These are phyloP conservation scores for Callyntrura sp. DNA, from an alignment of 2,888 invertebrate species.

Conservation along the genomic window DNA sequence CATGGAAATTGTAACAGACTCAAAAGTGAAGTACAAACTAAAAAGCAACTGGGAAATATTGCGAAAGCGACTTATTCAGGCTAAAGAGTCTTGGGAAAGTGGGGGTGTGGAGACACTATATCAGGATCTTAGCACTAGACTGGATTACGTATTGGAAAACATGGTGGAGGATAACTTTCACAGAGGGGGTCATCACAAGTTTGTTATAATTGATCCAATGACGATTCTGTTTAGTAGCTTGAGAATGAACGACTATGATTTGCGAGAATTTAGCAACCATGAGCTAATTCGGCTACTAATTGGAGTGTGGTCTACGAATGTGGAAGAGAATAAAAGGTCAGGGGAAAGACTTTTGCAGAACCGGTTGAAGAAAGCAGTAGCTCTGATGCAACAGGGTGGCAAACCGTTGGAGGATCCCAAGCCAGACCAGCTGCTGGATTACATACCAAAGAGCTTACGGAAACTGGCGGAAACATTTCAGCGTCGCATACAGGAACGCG, in stretches of 20 bases:
- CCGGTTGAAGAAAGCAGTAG: background rate
- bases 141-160: conserved; percentile 46
- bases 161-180: conserved; percentile 46
- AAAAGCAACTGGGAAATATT: conserved; percentile 59
- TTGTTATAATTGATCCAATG: conserved; percentile 31
- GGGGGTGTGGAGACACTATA: conserved; percentile 33
- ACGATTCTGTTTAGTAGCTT: conserved; percentile 22
- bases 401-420: background rate
- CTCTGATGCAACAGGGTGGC: no score
- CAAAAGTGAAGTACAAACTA: conserved; percentile 51
- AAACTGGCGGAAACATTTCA: conserved; percentile 30
- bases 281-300: conserved; percentile 12
- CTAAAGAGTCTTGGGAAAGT: conserved; percentile 51
- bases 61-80: conserved; percentile 45
- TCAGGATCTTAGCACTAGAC: conserved; percentile 28
- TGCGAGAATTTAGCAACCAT: background rate
- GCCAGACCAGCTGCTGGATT: conserved; percentile 35
- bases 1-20: conserved; percentile 61
- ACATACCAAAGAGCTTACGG: conserved; percentile 37
- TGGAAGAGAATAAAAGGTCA: conserved; percentile 31
- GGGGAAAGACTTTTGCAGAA: conserved; percentile 14
- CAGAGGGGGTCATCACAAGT: background rate
- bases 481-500: conserved; percentile 11
- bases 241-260: conserved; percentile 54
- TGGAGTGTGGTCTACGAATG: background rate